A percentile compares a stretch with the other conserved stretches of the same genome.
Evolutionary conservation across 2,113 vertebrate species (phyloP).

Genomic region (Corvus moneduloides): DNA sequence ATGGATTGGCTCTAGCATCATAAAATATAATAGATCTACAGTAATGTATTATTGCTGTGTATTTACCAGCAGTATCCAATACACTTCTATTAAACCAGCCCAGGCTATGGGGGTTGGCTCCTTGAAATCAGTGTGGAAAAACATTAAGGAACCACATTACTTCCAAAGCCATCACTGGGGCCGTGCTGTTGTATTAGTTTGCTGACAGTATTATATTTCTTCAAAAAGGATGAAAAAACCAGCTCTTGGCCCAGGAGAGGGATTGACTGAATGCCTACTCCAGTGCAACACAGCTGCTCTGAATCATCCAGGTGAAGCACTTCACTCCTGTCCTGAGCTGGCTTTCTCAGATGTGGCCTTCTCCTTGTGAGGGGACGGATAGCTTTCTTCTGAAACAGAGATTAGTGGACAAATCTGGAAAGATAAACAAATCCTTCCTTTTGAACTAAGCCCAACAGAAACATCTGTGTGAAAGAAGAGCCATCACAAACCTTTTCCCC

Average conservation of each 20-base stretch:
- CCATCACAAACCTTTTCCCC: not conserved
- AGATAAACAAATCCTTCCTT: not conserved
- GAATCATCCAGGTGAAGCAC: not conserved
- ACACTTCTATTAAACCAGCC: not conserved
- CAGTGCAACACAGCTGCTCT: not conserved
- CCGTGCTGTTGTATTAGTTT: not conserved
- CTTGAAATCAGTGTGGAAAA: not conserved
- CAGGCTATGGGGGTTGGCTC: not conserved
- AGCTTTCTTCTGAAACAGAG: not conserved
- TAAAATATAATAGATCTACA: not conserved
- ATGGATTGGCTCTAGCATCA: not conserved
- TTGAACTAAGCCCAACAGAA: conserved; percentile 32
- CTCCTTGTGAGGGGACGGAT: not conserved
- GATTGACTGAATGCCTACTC: not conserved
- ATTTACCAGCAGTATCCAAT: not conserved
- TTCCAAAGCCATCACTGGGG: not conserved
- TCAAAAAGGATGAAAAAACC: not conserved
- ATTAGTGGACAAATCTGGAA: not conserved
- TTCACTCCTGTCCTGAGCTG: not conserved
- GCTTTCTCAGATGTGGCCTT: not conserved
- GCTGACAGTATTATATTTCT: not conserved
- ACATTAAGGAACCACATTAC: rapidly evolving
- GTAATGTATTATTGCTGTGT: not conserved
- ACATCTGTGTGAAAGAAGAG: conserved; percentile 35
- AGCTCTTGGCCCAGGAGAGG: not conserved